A percentile compares a stretch with the other conserved stretches of the same genome.
Conservation (phyloP, 2,888 invertebrate genomes). For the Oligia latruncula region DNA sequence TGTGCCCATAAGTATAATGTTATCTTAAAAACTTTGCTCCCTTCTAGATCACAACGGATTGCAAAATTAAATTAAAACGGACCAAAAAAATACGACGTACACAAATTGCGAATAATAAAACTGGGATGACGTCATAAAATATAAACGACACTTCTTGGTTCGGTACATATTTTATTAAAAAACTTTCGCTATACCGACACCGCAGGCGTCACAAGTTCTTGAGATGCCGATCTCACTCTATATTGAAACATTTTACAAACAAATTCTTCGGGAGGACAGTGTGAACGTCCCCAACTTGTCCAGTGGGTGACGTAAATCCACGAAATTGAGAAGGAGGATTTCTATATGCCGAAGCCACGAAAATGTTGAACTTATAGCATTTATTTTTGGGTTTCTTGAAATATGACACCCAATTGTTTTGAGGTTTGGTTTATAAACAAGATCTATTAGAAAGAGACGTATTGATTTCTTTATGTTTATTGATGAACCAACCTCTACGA, state of each 20-base stretch:
- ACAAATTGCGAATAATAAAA: slow-evolving; percentile 75
- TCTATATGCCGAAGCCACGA: slow-evolving; percentile 17
- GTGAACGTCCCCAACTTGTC: slow-evolving; percentile 48
- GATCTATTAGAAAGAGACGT: slow-evolving; percentile 17
- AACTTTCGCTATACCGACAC: slow-evolving; percentile 70
- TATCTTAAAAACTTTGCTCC: slow-evolving; percentile 5
- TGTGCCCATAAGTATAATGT: background rate
- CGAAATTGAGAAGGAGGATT: slow-evolving; percentile 50
- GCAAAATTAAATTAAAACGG: slow-evolving; percentile 62
- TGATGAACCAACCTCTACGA: background rate
- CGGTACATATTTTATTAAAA: slow-evolving; percentile 75
- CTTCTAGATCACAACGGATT: slow-evolving; percentile 22
- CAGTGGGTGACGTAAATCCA: slow-evolving; percentile 49
- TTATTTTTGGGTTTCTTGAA: slow-evolving; percentile 33
- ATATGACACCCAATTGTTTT: slow-evolving; percentile 27
- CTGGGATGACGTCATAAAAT: slow-evolving; percentile 76
- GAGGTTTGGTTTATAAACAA: background rate
- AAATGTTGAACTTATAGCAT: slow-evolving; percentile 38
- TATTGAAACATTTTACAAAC: slow-evolving; percentile 82
- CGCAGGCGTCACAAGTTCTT: slow-evolving; percentile 67
- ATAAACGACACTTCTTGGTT: slow-evolving; percentile 69
- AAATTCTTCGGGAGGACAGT: slow-evolving; percentile 65
- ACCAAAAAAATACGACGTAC: slow-evolving; percentile 63
- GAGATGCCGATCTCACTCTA: slow-evolving; percentile 74
- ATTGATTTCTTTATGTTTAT: slow-evolving; percentile 26